Percentiles rank a stretch among this genome's conserved stretches.
Conservation (phyloP, 1,140 invertebrate species). For the Drosophila baimaii region DNA sequence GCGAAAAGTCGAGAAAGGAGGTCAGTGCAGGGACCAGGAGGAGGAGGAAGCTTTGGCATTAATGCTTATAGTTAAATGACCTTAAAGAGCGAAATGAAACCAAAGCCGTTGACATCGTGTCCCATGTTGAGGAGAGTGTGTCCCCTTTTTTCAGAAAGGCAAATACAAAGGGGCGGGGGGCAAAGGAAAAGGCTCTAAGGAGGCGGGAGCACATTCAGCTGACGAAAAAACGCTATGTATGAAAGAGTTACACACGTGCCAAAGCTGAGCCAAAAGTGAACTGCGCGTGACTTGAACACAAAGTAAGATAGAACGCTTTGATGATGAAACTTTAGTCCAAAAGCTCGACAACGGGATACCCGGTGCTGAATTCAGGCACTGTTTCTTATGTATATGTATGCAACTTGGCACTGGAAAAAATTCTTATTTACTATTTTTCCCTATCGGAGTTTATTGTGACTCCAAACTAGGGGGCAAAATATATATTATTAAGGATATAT, state of each 20-base stretch:
- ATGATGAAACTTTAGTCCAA: not conserved
- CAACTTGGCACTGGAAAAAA: no score
- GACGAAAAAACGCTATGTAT: slow-evolving; percentile 32
- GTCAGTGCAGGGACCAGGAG: slow-evolving; percentile 11
- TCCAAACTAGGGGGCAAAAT: no score
- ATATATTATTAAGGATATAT: no score
- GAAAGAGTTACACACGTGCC: slow-evolving; percentile 66
- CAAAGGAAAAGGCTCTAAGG: not conserved
- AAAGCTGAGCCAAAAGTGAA: slow-evolving; percentile 41
- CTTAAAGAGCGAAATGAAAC: slow-evolving; percentile 56
- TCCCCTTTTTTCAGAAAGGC: slow-evolving; percentile 19
- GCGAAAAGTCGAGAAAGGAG: slow-evolving; percentile 11
- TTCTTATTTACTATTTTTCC: no score
- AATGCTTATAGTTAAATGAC: slow-evolving; percentile 31
- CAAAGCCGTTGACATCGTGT: slow-evolving; percentile 60
- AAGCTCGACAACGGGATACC: slow-evolving; percentile 3
- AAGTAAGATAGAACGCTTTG: slow-evolving; percentile 22
- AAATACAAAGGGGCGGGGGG: slow-evolving; percentile 1
- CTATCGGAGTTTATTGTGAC: no score
- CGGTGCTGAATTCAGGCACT: not conserved
- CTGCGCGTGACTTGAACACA: slow-evolving; percentile 64
- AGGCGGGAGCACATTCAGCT: slow-evolving; percentile 31
- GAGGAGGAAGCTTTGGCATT: slow-evolving; percentile 9
- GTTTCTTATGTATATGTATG: not conserved
- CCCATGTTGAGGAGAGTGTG: slow-evolving; percentile 33